Conservation (phyloP, 2,888 invertebrate species). For the Aporophyla lueneburgensis region DNA sequence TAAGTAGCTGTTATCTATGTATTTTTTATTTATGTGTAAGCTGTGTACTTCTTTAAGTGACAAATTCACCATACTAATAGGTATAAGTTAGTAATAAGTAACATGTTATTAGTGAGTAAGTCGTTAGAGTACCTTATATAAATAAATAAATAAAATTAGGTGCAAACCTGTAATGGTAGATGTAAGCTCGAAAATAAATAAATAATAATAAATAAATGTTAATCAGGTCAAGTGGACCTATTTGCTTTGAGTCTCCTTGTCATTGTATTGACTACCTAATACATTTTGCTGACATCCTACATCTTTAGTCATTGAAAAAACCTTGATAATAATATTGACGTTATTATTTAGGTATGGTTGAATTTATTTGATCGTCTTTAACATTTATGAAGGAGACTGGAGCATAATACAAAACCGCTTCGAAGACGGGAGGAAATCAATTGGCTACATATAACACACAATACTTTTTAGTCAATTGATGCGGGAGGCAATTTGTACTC, state of each 20-base stretch:
- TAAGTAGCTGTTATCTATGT: too few species aligned
- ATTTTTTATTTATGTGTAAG: too few species aligned
- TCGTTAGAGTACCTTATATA: too few species aligned
- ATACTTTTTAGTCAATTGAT: slow-evolving; percentile 19
- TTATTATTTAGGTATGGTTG: not conserved
- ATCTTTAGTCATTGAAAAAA: not conserved
- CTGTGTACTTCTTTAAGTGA: too few species aligned
- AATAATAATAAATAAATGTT: too few species aligned
- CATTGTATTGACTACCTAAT: not conserved
- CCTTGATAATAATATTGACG: not conserved
- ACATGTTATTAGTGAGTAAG: too few species aligned
- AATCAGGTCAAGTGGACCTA: slow-evolving; percentile 1
- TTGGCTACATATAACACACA: not conserved
- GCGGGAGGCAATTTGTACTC: slow-evolving; percentile 2
- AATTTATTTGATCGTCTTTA: not conserved
- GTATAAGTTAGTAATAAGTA: too few species aligned
- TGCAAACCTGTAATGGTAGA: too few species aligned
- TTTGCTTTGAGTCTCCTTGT: slow-evolving; percentile 9
- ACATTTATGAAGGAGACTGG: not conserved
- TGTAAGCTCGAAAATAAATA: too few species aligned
- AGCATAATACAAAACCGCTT: slow-evolving; percentile 3
- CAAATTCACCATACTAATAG: too few species aligned
- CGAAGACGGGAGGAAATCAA: not conserved
- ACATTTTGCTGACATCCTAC: slow-evolving; percentile 1
- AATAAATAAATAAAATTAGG: too few species aligned